phyloP scores from a whole-genome alignment of 1,140 invertebrate genomes.

The Stratiolaelaps scimitus region DNA sequence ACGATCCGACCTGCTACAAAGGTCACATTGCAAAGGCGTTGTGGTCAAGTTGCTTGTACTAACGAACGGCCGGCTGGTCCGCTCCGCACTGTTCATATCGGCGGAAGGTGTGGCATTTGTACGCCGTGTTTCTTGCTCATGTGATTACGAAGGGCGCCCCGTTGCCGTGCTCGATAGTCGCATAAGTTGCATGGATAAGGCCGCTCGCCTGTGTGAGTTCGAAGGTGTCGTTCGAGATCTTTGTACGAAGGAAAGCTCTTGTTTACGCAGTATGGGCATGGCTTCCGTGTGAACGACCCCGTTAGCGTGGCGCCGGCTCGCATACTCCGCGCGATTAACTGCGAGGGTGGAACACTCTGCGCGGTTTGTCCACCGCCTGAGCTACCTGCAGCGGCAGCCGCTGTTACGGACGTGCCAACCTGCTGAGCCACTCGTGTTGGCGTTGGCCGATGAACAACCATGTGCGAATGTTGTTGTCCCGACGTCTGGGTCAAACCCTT shows the following conservation, averaged over 20 bases:
- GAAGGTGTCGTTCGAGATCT: slow-evolving; percentile 12
- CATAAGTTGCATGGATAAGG: slow-evolving; percentile 22
- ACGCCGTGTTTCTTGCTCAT: slow-evolving; percentile 26
- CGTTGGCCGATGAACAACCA: neutral
- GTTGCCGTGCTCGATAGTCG: slow-evolving; percentile 15
- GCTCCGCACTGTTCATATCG: neutral
- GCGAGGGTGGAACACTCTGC: slow-evolving; percentile 13
- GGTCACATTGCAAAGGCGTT: no score
- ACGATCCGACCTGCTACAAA: no score
- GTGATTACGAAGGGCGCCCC: slow-evolving; percentile 20
- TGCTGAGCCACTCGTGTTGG: neutral
- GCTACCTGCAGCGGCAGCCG: no score
- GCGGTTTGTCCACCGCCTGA: neutral
- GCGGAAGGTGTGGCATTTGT: slow-evolving; percentile 12
- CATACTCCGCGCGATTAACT: slow-evolving; percentile 16
- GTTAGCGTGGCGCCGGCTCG: slow-evolving; percentile 11
- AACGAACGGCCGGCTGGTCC: no score
- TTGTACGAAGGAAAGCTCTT: slow-evolving; percentile 28
- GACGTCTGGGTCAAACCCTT: no score
- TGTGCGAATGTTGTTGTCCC: no score
- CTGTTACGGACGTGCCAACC: neutral
- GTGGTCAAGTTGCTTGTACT: no score
- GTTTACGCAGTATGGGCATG: slow-evolving; percentile 14
- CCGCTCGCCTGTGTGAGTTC: slow-evolving; percentile 15
- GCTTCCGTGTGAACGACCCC: slow-evolving; percentile 20